Evolutionary conservation across 2,797 vertebrate genomes (phyloP).

Genomic region (Megalops cyprinoides): DNA sequence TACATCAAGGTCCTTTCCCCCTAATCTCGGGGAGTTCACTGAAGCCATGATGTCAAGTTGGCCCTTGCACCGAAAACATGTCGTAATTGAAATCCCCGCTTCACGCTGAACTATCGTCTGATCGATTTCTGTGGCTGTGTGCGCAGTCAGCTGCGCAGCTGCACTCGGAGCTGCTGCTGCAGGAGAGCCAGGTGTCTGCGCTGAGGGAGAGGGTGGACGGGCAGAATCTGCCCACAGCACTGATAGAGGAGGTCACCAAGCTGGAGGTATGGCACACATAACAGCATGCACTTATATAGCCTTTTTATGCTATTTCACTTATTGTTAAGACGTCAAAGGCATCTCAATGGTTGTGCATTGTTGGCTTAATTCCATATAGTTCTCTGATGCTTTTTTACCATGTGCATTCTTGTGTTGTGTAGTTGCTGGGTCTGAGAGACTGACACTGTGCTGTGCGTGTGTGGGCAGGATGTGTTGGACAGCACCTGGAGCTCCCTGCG

Average conservation of each 20-base stretch:
- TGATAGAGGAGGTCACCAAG: slow-evolving; percentile 74
- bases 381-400: neutral
- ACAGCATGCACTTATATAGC: neutral
- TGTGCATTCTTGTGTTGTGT: neutral
- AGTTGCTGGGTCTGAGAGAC: too few relatives aligned
- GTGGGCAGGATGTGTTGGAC: slow-evolving; percentile 76
- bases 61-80: neutral
- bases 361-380: neutral
- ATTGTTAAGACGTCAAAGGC: neutral
- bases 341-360: neutral
- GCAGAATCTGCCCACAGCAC: slow-evolving; percentile 56
- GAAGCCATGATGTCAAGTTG: neutral
- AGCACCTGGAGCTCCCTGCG: slow-evolving; percentile 68
- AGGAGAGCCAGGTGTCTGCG: slow-evolving; percentile 70
- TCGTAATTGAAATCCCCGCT: neutral
- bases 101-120: neutral
- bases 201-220: slow-evolving; percentile 69
- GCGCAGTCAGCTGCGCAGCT: slow-evolving; percentile 47
- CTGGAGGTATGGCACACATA: slow-evolving; percentile 72
- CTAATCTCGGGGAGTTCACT: too few relatives aligned
- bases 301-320: neutral
- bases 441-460: neutral
- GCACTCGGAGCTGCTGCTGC: slow-evolving; percentile 68
- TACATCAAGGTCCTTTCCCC: neutral
- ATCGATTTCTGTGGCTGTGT: neutral